phyloP scores from a whole-genome alignment of 2,797 vertebrate species.

The Limosa lapponica region DNA sequence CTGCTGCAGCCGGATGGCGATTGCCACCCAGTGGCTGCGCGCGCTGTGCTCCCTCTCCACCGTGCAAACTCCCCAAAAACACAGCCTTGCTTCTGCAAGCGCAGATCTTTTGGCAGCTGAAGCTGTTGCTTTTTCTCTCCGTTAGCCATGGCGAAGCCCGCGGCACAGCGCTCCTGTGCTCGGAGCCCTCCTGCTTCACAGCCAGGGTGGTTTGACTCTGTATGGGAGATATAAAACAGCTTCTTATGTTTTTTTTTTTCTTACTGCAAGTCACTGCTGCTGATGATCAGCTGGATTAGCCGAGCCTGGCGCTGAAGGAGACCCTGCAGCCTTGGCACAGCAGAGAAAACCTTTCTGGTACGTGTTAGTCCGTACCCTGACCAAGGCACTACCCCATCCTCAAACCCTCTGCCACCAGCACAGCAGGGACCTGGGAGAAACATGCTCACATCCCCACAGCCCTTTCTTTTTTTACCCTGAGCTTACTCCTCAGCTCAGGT shows the following conservation, averaged over 20 bases:
- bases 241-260: neutral
- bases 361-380: rapidly evolving
- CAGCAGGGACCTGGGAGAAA: neutral
- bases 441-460: rapidly evolving
- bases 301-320: neutral
- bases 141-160: rapidly evolving
- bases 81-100: rapidly evolving
- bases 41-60: rapidly evolving
- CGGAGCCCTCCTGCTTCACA: neutral
- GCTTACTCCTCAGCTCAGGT: neutral
- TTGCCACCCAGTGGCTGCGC: constrained; percentile 42
- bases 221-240: rapidly evolving
- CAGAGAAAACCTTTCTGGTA: neutral
- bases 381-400: neutral
- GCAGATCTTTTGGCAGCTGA: neutral
- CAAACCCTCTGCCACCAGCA: neutral
- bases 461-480: rapidly evolving
- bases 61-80: rapidly evolving
- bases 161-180: rapidly evolving
- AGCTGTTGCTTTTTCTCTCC: neutral
- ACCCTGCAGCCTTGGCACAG: neutral
- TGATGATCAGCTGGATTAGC: neutral
- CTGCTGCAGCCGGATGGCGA: neutral
- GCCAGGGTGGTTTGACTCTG: rapidly evolving
- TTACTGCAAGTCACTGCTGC: neutral